These are phyloP conservation scores for Ciconia boyciana DNA, from an alignment of 2,113 vertebrate species.

Conservation along the genomic window DNA sequence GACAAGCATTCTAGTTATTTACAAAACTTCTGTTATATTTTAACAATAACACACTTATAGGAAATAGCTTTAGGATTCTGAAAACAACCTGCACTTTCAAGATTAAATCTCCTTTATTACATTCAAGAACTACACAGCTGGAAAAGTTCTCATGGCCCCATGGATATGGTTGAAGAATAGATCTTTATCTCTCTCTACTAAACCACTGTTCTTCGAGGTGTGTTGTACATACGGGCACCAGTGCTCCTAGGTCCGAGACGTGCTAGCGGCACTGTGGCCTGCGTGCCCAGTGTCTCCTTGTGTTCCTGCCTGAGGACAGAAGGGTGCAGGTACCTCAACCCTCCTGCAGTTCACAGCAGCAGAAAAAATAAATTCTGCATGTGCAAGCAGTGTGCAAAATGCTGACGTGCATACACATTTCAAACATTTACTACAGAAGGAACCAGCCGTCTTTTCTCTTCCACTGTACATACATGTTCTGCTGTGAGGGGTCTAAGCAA, in stretches of 20 bases:
- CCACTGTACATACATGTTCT: background rate
- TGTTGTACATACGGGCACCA: background rate
- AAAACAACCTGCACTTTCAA: background rate
- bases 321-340: background rate
- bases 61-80: background rate
- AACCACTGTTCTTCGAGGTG: background rate
- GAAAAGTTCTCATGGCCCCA: background rate
- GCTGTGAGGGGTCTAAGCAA: background rate
- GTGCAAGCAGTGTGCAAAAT: background rate
- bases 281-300: background rate
- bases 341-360: background rate
- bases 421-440: background rate
- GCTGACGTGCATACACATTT: background rate
- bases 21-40: background rate
- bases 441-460: background rate
- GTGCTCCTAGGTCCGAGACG: background rate
- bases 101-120: background rate
- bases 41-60: background rate
- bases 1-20: background rate
- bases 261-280: rapidly evolving
- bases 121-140: background rate
- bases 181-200: background rate
- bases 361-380: background rate
- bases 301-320: background rate
- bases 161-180: background rate